Base-by-base conservation (phyloP, 2,888 invertebrate genomes). In the Cerastoderma edule region DNA sequence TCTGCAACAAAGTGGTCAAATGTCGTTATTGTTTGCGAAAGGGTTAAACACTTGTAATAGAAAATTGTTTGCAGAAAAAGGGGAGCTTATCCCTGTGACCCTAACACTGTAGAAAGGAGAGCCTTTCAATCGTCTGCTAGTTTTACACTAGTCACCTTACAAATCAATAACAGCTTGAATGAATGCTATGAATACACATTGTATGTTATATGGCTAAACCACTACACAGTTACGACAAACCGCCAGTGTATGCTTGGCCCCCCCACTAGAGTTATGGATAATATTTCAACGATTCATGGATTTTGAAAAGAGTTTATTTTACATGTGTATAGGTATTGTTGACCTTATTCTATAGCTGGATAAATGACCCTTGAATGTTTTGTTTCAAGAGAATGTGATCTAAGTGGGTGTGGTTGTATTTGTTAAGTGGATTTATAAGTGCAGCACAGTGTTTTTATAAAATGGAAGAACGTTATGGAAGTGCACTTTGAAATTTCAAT, bases 221-320 rank as follows among this genome's bases (percentile, higher is more conserved):
- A 46, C 27, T 66, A 66, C 66, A 66, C 66, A 66, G 50, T 66
- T 66, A 66, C 66, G 66, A 66, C 66, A 66, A 66, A 66, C 24
- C 32, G 24, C 22, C 35, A 66, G 30, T 50, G 66, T 66, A 53
- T 66, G 35, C 32, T 66, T n/a, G 19, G n/a, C 30, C 24, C 32
- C 24, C 33, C 32, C 22, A 22, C 16, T n/a, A 30, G 32, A 46
- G 48, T 46, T 48, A 66, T 66, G 66, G 66, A 32, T 28, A 53
- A 50, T 66, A 66, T 50, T 66, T 60, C 60, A 60, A 35, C 22
- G 22, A 39, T 60, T 57, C 16, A 30, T 28, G 4, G 27, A 16
- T 57, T 57, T 60, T 60, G 60, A 39, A 60, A 2, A 53, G 53
- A 24, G 24, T 48, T 50, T n/a, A 22, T 3, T 50, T 50, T 22